Conservation (phyloP, 2,888 invertebrate species). For the Deilephila porcellus region DNA sequence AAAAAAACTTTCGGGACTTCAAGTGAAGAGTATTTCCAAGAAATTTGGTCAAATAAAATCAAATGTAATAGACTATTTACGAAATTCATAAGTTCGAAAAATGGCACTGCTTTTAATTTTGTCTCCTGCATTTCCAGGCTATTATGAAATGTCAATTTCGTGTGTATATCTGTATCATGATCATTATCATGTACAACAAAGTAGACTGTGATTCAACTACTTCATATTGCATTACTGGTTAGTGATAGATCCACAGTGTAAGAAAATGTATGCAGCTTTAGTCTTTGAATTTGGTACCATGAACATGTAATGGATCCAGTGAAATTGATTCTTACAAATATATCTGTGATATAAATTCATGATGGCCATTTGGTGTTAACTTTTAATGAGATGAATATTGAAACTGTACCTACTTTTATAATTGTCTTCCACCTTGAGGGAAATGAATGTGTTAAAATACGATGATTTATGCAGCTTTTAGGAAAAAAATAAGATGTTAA, state of each 20-base stretch:
- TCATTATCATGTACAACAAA: not conserved
- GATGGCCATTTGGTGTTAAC: conserved; percentile 44
- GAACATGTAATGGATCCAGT: conserved; percentile 26
- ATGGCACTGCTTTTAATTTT: conserved; percentile 27
- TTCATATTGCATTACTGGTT: conserved; percentile 11
- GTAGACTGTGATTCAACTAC: conserved; percentile 27
- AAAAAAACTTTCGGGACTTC: conserved; percentile 68
- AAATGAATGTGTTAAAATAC: conserved; percentile 19
- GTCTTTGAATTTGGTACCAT: conserved; percentile 6
- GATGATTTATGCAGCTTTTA: conserved; percentile 14
- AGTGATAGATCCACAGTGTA: not conserved
- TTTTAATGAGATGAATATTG: conserved; percentile 36
- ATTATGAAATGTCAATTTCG: conserved; percentile 12
- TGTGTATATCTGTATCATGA: conserved; percentile 2
- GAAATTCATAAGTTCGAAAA: not conserved
- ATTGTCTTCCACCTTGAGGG: conserved; percentile 42
- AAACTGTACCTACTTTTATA: conserved; percentile 38
- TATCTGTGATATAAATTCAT: conserved; percentile 65
- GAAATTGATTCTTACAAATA: conserved; percentile 25
- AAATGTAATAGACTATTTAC: not conserved
- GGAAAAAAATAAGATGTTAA: not conserved
- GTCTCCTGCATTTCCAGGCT: conserved; percentile 16
- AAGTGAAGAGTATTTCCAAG: conserved; percentile 75
- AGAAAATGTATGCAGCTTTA: not conserved
- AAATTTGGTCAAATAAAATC: conserved; percentile 35